These are phyloP conservation scores for Gasterosteus aculeatus DNA, from an alignment of 2,113 vertebrate species.

Conservation along the genomic window DNA sequence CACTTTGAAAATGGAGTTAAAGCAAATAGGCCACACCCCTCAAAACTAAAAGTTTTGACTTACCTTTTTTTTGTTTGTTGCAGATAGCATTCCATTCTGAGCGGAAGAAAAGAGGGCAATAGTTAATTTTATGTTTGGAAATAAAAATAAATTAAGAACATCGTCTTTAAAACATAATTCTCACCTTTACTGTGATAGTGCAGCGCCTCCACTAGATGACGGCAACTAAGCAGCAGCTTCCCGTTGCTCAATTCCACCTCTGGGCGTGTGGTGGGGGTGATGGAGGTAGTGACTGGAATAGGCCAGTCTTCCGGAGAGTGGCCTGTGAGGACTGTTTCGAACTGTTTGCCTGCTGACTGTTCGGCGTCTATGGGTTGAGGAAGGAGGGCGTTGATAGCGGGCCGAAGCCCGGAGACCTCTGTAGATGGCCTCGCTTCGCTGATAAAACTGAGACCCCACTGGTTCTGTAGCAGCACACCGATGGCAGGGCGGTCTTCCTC, in stretches of 20 bases:
- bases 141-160: background rate
- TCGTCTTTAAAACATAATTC: background rate
- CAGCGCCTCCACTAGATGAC: slow-evolving; percentile 81
- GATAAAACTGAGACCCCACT: slow-evolving; percentile 89
- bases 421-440: slow-evolving; percentile 74
- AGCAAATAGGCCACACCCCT: background rate
- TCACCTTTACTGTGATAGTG: slow-evolving; percentile 82
- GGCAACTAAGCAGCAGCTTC: slow-evolving; percentile 81
- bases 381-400: slow-evolving; percentile 7
- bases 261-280: slow-evolving; percentile 23
- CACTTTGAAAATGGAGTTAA: background rate
- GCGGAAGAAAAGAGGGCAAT: background rate
- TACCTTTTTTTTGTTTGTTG: slow-evolving; percentile 82
- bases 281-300: slow-evolving; percentile 25
- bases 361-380: slow-evolving; percentile 44
- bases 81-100: slow-evolving; percentile 83
- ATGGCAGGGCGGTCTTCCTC: slow-evolving; percentile 82
- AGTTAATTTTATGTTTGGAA: background rate
- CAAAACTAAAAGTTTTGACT: slow-evolving; percentile 9
- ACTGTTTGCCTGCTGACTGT: slow-evolving; percentile 35
- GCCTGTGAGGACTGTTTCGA: slow-evolving; percentile 22
- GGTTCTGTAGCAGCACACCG: slow-evolving; percentile 85
- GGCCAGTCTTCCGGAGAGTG: slow-evolving; percentile 41
- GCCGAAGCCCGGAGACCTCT: slow-evolving; percentile 36
- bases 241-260: slow-evolving; percentile 67